phyloP scores from a whole-genome alignment of 2,113 vertebrate species.

The Leptosomus discolor region DNA sequence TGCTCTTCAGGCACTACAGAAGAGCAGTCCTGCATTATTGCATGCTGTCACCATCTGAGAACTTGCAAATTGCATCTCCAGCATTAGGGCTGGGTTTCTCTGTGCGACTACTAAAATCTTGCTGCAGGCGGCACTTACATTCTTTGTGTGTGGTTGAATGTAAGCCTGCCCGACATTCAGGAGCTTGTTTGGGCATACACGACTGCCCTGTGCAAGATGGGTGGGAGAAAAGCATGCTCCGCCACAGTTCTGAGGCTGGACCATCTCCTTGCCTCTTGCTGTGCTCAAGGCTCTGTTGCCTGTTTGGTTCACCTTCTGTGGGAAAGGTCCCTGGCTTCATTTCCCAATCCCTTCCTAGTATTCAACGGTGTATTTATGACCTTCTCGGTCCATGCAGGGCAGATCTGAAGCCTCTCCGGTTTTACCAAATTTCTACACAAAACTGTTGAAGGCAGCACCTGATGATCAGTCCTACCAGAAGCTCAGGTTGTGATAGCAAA shows the following conservation, averaged over 20 bases:
- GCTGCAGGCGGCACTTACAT: accelerated
- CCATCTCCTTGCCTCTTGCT: not conserved
- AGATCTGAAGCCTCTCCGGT: not conserved
- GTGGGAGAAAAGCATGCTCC: not conserved
- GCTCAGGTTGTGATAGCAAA: not conserved
- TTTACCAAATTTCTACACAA: not conserved
- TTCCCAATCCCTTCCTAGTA: not conserved
- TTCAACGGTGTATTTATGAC: not conserved
- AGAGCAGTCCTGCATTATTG: not conserved
- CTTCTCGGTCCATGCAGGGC: not conserved
- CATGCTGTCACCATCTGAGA: not conserved
- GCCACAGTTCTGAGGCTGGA: not conserved
- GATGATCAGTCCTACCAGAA: not conserved
- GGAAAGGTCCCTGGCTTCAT: not conserved
- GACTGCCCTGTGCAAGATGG: not conserved
- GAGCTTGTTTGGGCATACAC: accelerated
- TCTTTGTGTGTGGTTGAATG: not conserved
- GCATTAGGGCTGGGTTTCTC: not conserved
- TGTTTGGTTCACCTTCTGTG: not conserved
- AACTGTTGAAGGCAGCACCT: not conserved
- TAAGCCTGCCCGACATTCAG: accelerated
- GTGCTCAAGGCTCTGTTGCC: not conserved
- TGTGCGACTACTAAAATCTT: not conserved
- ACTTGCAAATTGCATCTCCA: not conserved
- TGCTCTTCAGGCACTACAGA: not conserved